A percentile compares a stretch with the other conserved stretches of the same genome.
Conservation (phyloP, 2,797 vertebrate species). For the Diplodus sargus region DNA sequence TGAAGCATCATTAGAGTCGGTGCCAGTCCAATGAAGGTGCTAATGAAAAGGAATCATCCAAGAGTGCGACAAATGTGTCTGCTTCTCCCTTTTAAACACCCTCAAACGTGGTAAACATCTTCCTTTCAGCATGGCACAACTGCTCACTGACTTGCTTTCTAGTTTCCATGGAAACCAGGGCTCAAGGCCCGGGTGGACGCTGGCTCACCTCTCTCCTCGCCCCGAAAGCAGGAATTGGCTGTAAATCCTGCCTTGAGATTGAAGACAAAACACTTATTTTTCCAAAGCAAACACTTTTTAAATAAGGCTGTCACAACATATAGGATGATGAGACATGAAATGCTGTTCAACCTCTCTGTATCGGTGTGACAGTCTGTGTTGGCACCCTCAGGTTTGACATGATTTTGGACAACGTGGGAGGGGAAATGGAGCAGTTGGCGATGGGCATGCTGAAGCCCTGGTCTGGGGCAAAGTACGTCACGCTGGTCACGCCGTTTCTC, state of each 20-base stretch:
- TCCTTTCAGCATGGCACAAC: conserved; percentile 44
- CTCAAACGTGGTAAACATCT: conserved; percentile 54
- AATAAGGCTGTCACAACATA: background rate
- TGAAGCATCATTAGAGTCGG: conserved; percentile 19
- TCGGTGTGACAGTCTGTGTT: conserved; percentile 17
- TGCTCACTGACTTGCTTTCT: conserved; percentile 46
- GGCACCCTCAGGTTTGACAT: conserved; percentile 89
- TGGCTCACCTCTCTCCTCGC: background rate
- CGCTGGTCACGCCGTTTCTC: conserved; percentile 92
- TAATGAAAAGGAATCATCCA: conserved; percentile 51
- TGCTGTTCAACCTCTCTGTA: too few relatives aligned
- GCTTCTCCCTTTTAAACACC: conserved; percentile 13
- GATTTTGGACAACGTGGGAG: conserved; percentile 92
- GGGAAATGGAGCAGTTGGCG: conserved; percentile 90
- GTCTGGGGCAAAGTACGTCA: conserved; percentile 92
- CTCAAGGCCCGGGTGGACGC: conserved; percentile 44
- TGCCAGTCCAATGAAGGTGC: conserved; percentile 25
- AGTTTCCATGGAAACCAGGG: conserved; percentile 74
- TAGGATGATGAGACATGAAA: background rate
- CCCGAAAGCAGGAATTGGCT: conserved; percentile 1
- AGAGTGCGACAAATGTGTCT: conserved; percentile 10
- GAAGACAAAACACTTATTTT: conserved; percentile 24
- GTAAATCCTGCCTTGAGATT: conserved; percentile 14
- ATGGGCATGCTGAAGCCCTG: conserved; percentile 89
- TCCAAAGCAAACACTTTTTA: background rate